Base-by-base conservation (phyloP, 2,888 invertebrate species). In the Iphiclides podalirius region DNA sequence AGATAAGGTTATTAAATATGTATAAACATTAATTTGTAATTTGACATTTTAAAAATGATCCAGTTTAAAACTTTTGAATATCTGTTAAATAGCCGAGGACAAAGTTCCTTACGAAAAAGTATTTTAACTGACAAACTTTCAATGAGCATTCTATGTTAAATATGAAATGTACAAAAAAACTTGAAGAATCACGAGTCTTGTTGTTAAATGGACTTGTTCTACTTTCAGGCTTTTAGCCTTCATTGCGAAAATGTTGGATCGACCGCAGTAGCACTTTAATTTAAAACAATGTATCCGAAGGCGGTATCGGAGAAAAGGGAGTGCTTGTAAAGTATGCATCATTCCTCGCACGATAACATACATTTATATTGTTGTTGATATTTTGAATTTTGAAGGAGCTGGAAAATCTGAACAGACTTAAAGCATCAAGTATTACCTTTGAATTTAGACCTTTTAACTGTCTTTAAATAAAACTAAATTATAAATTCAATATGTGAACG, bases 151-250 rank as follows among this genome's bases (percentile, higher is more conserved):
- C 60, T 59, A 60, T 58, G 63, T 64, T 63, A 61, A 63, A 60
- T 60, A 59, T 55, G 48, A 61, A 63, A 63, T 60, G 60, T 59
- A 57, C n/a, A n/a, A 59, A 49, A 57, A 56, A 57, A 58, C 55
- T 63, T 54, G 54, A 66, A 64, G 65, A 64, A 72, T 66, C 64
- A 58, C 62, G 64, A 65, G 65, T 68, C 64, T 64, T 64, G 65
- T 67, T 65, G 61, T 66, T 62, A 68, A 78, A 75, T 70, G 70
- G 71, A 63, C 67, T 67, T 66, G 74, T 63, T 66, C 77, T 56
- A 76, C 64, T 67, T 75, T 68, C 57, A 53, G 61, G 58, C 61
- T 60, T 59, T 62, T 55, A 63, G 58, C 58, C 57, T 61, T 60
- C 59, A 59, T 59, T 62, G 63, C 48, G 52, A 46, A 54, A 57